Percentiles rank a stretch among this genome's conserved stretches.
phyloP scores from a whole-genome alignment of 2,888 invertebrate genomes.

The Tridacna gigas region DNA sequence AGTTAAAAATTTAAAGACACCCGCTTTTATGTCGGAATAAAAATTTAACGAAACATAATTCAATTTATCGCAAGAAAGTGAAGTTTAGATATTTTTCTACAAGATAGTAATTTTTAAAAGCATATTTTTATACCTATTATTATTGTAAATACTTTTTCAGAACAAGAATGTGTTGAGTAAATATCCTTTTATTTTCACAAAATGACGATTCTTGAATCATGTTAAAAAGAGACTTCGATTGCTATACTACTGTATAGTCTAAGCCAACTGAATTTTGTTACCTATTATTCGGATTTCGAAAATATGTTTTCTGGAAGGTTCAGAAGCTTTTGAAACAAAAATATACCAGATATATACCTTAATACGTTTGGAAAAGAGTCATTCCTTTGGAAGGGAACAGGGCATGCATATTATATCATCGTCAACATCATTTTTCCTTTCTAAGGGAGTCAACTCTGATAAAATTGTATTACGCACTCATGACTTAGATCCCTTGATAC shows the following conservation, averaged over 20 bases:
- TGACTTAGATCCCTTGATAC: no score
- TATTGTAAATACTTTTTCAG: background rate
- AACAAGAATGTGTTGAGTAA: background rate
- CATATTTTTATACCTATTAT: background rate
- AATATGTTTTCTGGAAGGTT: background rate
- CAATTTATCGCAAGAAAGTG: background rate
- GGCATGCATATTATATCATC: no score
- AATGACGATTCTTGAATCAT: no score
- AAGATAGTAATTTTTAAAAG: background rate
- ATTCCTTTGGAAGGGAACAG: no score
- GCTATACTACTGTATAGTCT: background rate
- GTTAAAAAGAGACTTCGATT: no score
- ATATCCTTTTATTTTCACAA: no score
- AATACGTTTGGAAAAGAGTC: no score
- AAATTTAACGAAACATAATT: conserved; percentile 7
- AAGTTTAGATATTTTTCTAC: background rate
- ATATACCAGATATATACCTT: no score
- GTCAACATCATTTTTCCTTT: no score
- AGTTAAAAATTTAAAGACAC: conserved; percentile 39
- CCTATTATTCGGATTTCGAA: background rate
- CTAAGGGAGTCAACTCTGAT: no score
- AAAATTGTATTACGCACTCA: no score
- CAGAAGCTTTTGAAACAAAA: no score
- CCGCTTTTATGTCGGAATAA: conserved; percentile 20
- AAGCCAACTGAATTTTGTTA: background rate